Evolutionary conservation across 2,888 invertebrate species (phyloP).

Genomic region (Ochlodes sylvanus): DNA sequence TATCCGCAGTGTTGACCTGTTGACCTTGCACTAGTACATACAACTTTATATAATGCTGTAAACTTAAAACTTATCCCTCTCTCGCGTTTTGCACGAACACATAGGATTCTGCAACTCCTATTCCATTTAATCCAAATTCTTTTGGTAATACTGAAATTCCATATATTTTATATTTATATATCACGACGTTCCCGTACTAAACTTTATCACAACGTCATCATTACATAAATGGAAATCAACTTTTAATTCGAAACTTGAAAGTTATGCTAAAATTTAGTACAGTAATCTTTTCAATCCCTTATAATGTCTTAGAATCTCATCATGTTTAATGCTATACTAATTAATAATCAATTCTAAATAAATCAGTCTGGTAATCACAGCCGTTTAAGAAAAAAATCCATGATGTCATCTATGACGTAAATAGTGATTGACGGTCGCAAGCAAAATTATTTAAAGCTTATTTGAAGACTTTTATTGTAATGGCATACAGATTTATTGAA

Average conservation of each 20-base stretch:
- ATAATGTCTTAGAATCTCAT: slow-evolving; percentile 51
- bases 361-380: slow-evolving; percentile 50
- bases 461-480: slow-evolving; percentile 1
- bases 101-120: slow-evolving; percentile 48
- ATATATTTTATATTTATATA: slow-evolving; percentile 31
- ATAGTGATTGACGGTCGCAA: slow-evolving; percentile 41
- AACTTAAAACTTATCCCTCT: slow-evolving; percentile 82
- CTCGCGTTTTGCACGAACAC: slow-evolving; percentile 56
- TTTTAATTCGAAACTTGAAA: slow-evolving; percentile 15
- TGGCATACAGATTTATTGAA: not conserved
- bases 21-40: slow-evolving; percentile 69
- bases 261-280: slow-evolving; percentile 34
- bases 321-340: slow-evolving; percentile 43
- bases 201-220: slow-evolving; percentile 43
- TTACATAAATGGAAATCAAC: not conserved
- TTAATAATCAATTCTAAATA: slow-evolving; percentile 33
- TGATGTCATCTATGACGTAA: slow-evolving; percentile 52
- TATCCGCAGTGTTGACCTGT: slow-evolving; percentile 80
- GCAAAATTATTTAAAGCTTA: slow-evolving; percentile 23
- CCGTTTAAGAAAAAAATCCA: slow-evolving; percentile 46
- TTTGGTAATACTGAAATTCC: slow-evolving; percentile 38
- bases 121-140: slow-evolving; percentile 33
- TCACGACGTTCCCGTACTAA: slow-evolving; percentile 49
- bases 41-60: slow-evolving; percentile 70
- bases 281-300: slow-evolving; percentile 37